Evolutionary conservation across 2,113 vertebrate species (phyloP), one percentile per base, ranked within the genome.

Genomic region (Caretta caretta): DNA sequence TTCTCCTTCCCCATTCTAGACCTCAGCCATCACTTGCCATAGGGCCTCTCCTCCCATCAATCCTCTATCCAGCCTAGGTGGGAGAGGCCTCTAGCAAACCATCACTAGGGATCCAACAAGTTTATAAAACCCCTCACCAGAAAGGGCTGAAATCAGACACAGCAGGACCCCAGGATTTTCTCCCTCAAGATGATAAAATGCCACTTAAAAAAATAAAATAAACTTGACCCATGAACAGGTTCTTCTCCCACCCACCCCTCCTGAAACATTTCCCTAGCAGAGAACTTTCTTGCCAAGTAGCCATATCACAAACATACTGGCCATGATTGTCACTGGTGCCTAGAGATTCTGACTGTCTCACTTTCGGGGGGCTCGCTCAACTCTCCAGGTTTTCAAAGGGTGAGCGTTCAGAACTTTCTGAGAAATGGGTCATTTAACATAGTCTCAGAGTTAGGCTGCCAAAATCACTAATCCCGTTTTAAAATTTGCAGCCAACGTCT

Each of bases 101-200:
- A 82, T 17, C 1, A 0, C 51, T 91, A 79, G 84, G 79, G 92
- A 90, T 92, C 86, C 88, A 81, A 10, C 3, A 69, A 81, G 48
- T 85, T n/a, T 51, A 96, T 96, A 96, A 97, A 97, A 96, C 87
- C 96, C 59, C n/a, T 97, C 93, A 95, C 90, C 95, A 80, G 3
- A 80, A 96, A 95, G 94, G 97, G 94, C 89, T 93, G 95, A 95
- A 94, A 95, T 94, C 46, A 84, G 80, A 83, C 78, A 38, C 42
- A 93, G 87, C 96, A 97, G 96, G 95, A 90, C 42, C 50, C 79
- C 84, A 87, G 83, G 79, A 62, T 93, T 89, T 87, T 78, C 54
- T 96, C 83, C 93, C 93, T 92, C 56, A 0, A 1, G 38, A 93
- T 62, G 87, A 96, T 97, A 97, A 97, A 97, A 97, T 42, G 38